Evolutionary conservation across 2,113 vertebrate genomes (phyloP).

Genomic region (Xiphophorus hellerii): DNA sequence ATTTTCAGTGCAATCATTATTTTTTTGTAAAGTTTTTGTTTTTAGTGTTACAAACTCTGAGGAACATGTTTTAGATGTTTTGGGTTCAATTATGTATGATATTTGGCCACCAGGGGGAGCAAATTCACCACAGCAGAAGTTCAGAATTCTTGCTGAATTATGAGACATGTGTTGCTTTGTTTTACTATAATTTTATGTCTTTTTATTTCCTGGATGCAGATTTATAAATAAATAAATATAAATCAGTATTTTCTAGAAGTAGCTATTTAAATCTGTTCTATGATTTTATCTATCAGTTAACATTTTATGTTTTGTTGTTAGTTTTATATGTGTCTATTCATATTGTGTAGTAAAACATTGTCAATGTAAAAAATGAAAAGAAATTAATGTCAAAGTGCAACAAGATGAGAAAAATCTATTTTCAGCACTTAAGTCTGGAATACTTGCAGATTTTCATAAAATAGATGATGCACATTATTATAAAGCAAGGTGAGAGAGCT

Average conservation of each 20-base stretch:
- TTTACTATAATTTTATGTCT: not conserved
- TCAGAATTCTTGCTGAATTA: not conserved
- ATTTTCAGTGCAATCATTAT: too few species aligned
- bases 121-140: not conserved
- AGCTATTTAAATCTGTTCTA: not conserved
- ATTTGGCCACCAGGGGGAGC: slow-evolving; percentile 39
- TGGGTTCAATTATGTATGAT: too few species aligned
- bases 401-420: not conserved
- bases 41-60: too few species aligned
- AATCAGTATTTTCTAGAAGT: not conserved
- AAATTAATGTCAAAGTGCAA: not conserved
- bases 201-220: not conserved
- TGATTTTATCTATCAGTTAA: not conserved
- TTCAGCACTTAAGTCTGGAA: not conserved
- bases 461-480: not conserved
- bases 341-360: too few species aligned
- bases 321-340: not conserved
- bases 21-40: too few species aligned
- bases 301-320: not conserved
- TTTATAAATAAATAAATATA: not conserved
- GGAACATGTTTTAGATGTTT: too few species aligned
- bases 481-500: not conserved
- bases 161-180: too few species aligned
- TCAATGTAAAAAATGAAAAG: too few species aligned
- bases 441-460: not conserved